A percentile compares a stretch with the other conserved stretches of the same genome.
phyloP scores from a whole-genome alignment of 2,797 vertebrate species.

The Liasis olivaceus region DNA sequence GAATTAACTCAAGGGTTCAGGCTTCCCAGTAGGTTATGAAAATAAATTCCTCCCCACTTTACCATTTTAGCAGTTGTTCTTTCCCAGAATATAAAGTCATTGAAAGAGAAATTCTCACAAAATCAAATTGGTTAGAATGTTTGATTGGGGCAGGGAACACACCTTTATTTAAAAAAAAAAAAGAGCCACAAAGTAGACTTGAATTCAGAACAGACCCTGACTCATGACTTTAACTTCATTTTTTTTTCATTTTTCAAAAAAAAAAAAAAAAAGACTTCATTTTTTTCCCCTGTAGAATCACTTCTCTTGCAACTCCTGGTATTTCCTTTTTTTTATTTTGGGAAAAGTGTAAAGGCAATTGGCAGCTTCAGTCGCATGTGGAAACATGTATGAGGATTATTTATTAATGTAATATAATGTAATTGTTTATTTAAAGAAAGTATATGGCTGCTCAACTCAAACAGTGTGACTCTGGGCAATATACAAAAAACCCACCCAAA shows the following conservation, averaged over 20 bases:
- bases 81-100: neutral
- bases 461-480: neutral
- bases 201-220: neutral
- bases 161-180: neutral
- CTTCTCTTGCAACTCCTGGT: neutral
- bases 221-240: neutral
- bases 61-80: neutral
- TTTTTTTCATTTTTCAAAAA: too few relatives aligned
- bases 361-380: neutral
- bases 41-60: neutral
- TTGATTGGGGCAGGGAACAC: neutral
- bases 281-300: neutral
- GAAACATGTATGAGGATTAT: neutral
- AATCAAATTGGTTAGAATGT: neutral
- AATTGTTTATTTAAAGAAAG: neutral
- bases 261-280: neutral
- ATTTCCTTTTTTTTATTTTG: neutral
- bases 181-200: neutral
- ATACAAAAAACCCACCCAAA: too few relatives aligned
- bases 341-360: neutral
- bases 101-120: neutral
- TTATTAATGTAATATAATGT: neutral
- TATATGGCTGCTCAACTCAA: neutral
- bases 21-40: neutral
- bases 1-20: neutral